Conservation (phyloP, 2,113 vertebrate genomes). For the Notiomystis cincta region DNA sequence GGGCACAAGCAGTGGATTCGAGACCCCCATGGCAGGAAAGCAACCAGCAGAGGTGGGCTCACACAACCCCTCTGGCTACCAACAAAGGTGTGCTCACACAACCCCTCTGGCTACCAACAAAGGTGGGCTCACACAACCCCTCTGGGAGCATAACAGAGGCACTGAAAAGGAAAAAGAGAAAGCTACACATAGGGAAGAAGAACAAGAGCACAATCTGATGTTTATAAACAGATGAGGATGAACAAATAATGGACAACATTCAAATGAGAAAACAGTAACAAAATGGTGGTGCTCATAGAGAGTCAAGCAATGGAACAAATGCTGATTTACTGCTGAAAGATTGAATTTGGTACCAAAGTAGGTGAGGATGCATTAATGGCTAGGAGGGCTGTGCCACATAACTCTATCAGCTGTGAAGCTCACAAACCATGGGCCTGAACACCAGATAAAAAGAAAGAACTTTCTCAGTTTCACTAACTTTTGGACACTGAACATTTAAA, state of each 20-base stretch:
- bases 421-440: neutral
- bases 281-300: neutral
- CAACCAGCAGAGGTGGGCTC: neutral
- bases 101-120: neutral
- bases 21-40: neutral
- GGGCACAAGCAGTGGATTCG: neutral
- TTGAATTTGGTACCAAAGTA: rapidly evolving
- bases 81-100: neutral
- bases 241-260: neutral
- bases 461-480: slow-evolving; percentile 33
- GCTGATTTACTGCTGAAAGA: neutral
- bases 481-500: slow-evolving; percentile 52
- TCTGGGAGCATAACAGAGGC: neutral
- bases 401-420: neutral
- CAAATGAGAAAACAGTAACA: neutral
- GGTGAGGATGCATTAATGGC: neutral
- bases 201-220: neutral
- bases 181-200: neutral
- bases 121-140: neutral
- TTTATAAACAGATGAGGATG: neutral
- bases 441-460: slow-evolving; percentile 54
- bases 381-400: neutral
- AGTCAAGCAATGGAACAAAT: neutral
- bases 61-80: neutral
- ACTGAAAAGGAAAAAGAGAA: neutral